Conservation (phyloP, 2,888 invertebrate species). For the Parnassius orleans region DNA sequence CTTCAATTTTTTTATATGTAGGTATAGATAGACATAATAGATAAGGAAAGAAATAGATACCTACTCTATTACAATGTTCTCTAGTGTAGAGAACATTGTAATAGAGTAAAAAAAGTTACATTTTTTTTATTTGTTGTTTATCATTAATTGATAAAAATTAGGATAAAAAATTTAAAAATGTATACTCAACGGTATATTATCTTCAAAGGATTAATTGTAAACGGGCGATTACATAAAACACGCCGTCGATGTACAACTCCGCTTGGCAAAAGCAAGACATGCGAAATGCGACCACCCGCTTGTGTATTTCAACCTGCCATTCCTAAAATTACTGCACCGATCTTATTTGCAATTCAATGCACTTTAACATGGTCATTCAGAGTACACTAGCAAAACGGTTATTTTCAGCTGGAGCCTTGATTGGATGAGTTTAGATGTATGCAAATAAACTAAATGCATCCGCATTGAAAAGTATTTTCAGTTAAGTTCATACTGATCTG, state of each 20-base stretch:
- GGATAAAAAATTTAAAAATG: conserved; percentile 7
- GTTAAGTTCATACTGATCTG: too few relatives aligned
- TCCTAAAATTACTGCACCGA: conserved; percentile 44
- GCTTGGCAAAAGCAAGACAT: conserved; percentile 47
- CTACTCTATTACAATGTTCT: too few relatives aligned
- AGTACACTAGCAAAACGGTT: conserved; percentile 16
- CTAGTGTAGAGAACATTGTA: too few relatives aligned
- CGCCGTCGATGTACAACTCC: conserved; percentile 41
- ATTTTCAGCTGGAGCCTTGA: not conserved
- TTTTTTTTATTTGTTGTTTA: too few relatives aligned
- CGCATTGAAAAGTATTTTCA: not conserved
- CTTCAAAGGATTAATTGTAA: conserved; percentile 16
- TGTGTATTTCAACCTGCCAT: conserved; percentile 54
- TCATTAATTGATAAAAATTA: not conserved
- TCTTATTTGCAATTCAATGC: conserved; percentile 36
- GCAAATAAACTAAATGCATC: not conserved
- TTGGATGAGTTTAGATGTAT: not conserved
- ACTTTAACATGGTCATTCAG: conserved; percentile 38
- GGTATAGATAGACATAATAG: too few relatives aligned
- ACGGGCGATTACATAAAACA: too few relatives aligned
- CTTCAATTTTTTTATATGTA: too few relatives aligned
- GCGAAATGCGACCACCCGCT: conserved; percentile 38
- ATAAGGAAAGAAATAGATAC: too few relatives aligned
- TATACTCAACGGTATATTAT: not conserved
- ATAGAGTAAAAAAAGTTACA: too few relatives aligned